Evolutionary conservation across 2,888 invertebrate species (phyloP), one percentile per base, ranked within the genome.

Genomic region (Plusia festucae): DNA sequence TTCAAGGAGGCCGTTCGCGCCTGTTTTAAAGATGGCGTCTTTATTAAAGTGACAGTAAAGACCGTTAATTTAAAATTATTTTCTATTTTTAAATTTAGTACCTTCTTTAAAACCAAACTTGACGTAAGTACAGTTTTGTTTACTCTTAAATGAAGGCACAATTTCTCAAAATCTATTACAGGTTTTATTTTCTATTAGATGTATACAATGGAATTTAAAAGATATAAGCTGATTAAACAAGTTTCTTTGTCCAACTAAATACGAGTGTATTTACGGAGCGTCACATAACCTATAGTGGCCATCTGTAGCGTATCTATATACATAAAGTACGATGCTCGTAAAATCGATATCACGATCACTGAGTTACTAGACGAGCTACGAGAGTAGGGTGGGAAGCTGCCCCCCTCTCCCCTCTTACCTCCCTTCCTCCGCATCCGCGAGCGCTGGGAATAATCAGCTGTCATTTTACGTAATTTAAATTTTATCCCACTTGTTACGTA

Each of bases 381-480:
- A 68, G 76, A 78, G 72, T 16, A 49, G 64, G 63, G 63, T 46
- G 71, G 68, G 79, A 78, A 72, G 73, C 73, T 71, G 74, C 61
- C 65, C 24, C 62, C 59, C 18, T 46, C 24, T 59, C 61, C 68
- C 5, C 24, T 18, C 51, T 18, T 60, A 61, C 68, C 3, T 24
- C 51, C 49, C 24, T 51, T 16, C 11, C 27, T 60, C 52, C 18
- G 24, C 32, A 7, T 40, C 34, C 24, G 49, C 68, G 55, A 70
- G 75, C 69, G 73, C 71, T 81, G 68, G 72, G 76, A 79, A 82
- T 79, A 76, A 82, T 83, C 85, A 85, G 84, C 84, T 85, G 85
- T 85, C 83, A 78, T 76, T 79, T 78, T 70, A 68, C 61, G 73
- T 78, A 79, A 84, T 83, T 83, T 78, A 82, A 82, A 79, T 74